Base-by-base conservation (phyloP, 2,797 vertebrate genomes). In the Miichthys miiuy region DNA sequence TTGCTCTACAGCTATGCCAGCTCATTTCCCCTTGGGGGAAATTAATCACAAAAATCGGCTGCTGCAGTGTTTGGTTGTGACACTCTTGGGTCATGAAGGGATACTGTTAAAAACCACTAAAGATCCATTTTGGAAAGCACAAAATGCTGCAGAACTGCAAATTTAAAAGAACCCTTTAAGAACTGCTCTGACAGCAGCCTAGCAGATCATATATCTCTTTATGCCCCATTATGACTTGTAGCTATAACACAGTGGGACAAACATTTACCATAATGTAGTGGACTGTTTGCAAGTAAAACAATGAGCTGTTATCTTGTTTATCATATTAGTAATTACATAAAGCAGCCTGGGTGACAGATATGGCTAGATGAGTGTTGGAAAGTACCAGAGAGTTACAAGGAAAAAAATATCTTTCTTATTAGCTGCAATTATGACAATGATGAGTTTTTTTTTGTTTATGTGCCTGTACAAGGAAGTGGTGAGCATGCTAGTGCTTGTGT, bases 321-420 rank as follows among this genome's bases (percentile, higher is more conserved):
- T 68, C 64, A 61, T 47, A 58, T 23, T 5, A 60, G 51, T 30
- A 52, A 25, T 30, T 8, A 13, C 27, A 48, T 18, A 60, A 61
- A 65, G 23, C 20, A 46, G 14, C 11, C 51, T 23, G 46, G 41
- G 2, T 50, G 61, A 80, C 68, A 60, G 42, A 46, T 42, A 16
- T 14, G 46, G 50, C 61, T 21, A 38, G 23, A 41, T 5, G 27
- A 81, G 30, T 2, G 62, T 71, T 83, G 85, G 90, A 89, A 93
- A 91, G 89, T 91, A 93, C 87, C 92, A 50, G 55, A 85, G 62
- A 89, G 58, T 87, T 81, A 42, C 48, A 71, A 23, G 42, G 52
- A 51, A 69, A 61, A 76, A 67, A 2, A 74, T 30, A 64, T 51
- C 64, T 71, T 72, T 11, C 25, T 27, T 55, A 47, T 73, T 67